Conservation (phyloP, 2,113 vertebrate genomes). For the Hirundichthys speculiger region DNA sequence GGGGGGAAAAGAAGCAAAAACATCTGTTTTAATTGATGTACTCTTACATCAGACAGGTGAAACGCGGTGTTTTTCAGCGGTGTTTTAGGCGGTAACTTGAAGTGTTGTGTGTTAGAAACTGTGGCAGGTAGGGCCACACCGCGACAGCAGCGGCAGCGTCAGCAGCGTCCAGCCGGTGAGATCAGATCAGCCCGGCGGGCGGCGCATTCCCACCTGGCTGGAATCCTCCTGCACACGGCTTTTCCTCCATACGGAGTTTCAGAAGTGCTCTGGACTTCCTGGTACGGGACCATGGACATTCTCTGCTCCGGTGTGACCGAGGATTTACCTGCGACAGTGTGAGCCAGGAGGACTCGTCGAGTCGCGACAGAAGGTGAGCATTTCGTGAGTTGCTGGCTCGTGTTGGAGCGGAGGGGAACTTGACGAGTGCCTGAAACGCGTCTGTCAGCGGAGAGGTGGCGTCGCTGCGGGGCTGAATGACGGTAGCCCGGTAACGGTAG, state of each 20-base stretch:
- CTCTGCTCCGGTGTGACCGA: conserved; percentile 32
- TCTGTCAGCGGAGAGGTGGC: conserved; percentile 41
- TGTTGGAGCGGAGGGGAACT: conserved; percentile 36
- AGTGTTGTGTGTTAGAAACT: not conserved
- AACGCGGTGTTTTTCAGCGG: no score
- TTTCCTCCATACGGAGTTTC: conserved; percentile 64
- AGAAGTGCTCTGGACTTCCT: conserved; percentile 80
- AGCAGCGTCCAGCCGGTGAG: conserved; percentile 34
- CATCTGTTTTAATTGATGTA: no score
- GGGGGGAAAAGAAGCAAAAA: no score
- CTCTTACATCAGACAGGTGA: no score
- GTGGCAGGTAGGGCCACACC: conserved; percentile 36
- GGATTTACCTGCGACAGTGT: conserved; percentile 51
- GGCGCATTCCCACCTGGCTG: conserved; percentile 79
- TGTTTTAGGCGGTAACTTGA: not conserved
- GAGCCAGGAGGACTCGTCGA: conserved; percentile 44
- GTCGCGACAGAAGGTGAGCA: conserved; percentile 70
- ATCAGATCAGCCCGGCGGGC: conserved; percentile 67
- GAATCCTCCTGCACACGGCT: conserved; percentile 57
- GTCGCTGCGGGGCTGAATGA: conserved; percentile 57
- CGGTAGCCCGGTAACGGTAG: conserved; percentile 29
- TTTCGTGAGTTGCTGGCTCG: not conserved
- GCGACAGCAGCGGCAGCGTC: conserved; percentile 34
- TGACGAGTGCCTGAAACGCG: conserved; percentile 50
- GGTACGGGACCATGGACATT: conserved; percentile 72